Percentiles rank a stretch among this genome's conserved stretches.
Evolutionary conservation across 2,113 vertebrate species (phyloP).

Genomic region (Notiomystis cincta): DNA sequence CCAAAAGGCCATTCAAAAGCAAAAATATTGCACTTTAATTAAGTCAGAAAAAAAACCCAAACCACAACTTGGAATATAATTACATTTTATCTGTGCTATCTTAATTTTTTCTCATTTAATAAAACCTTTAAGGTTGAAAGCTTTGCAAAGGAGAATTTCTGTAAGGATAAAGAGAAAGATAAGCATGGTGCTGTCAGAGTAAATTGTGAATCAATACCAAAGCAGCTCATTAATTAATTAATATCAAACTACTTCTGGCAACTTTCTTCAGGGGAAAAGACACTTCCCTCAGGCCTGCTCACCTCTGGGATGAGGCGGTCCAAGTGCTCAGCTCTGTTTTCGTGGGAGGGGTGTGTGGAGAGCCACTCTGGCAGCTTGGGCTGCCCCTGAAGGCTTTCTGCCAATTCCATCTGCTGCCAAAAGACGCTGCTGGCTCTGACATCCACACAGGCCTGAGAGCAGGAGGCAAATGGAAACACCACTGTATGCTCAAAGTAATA

Average conservation of each 20-base stretch:
- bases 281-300: background rate
- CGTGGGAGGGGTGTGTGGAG: constrained; percentile 94
- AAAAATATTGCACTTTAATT: background rate
- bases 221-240: background rate
- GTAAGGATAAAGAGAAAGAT: background rate
- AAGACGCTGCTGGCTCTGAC: constrained; percentile 88
- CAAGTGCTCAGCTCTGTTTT: constrained; percentile 79
- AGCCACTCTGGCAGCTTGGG: constrained; percentile 85
- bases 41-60: background rate
- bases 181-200: background rate
- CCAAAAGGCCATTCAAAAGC: background rate
- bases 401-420: constrained; percentile 91
- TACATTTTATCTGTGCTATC: background rate
- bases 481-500: background rate
- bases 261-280: background rate
- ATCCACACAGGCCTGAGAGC: constrained; percentile 87
- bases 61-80: background rate
- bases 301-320: constrained; percentile 90
- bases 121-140: background rate
- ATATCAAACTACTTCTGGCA: background rate
- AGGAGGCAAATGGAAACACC: background rate
- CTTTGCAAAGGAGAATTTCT: background rate
- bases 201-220: background rate
- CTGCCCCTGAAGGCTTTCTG: constrained; percentile 71
- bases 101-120: background rate